Base-by-base conservation (phyloP, 2,113 vertebrate genomes). In the Carlito syrichta region DNA sequence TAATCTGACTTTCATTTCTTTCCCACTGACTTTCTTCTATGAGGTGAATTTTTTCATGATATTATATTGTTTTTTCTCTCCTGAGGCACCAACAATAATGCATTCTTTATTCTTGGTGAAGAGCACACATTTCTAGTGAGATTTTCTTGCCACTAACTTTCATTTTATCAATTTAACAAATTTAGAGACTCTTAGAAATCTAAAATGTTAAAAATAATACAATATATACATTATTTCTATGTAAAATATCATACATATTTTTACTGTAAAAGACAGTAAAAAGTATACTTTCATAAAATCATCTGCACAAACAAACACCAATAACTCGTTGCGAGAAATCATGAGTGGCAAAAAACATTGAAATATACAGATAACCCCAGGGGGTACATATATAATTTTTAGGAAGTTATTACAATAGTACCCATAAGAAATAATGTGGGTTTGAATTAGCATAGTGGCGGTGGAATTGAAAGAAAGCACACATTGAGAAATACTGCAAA, bases 1-100 rank as follows among this genome's bases (percentile, higher is more conserved):
- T 87, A 97, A 95, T 95, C 69, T 95, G 69, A 94, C 88, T 95
- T 96, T 95, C 85, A 96, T 96, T 97, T 97, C 95, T 96, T 92
- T 94, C 91, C 95, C 88, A 97, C 91, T 94, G 96, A 90, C 91
- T 97, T 96, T 92, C 84, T 96, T 87, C 76, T 84, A 54, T 23
- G 69, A 95, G 58, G 90, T 97, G 38, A 83, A 32, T 89, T 95
- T 96, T 90, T 95, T 94, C 58, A 79, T 89, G 68, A 78, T 90
- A 89, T 74, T 84, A 85, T 92, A 96, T 87, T 96, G 88, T 50
- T 95, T 76, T 87, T 90, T 91, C 79, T 40, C 69, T 95, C 88
- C 83, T 13, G 77, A 92, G 93, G 88, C 77, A 32, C 32, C 63
- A 81, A 63, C 25, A 95, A 79, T 87, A 83, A 89, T 86, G 74